Evolutionary conservation across 1,140 invertebrate species (phyloP), one percentile per base, ranked within the genome.

Genomic region (Tetraneura akinire): DNA sequence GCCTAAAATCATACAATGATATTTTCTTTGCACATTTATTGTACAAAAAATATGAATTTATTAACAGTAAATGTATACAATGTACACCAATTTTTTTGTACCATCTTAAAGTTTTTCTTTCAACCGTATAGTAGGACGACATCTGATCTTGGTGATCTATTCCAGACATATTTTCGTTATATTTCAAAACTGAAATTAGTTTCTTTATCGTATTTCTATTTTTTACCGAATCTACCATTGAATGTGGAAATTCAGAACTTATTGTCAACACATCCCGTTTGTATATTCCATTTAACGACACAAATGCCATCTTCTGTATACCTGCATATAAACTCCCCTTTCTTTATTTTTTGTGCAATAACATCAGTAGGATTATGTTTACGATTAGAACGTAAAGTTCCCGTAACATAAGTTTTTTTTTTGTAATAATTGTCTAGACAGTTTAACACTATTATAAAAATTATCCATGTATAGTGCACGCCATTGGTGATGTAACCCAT

Each of bases 241-340:
- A 55, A 21, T 81, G 73, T 16, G 83, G 81, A 71, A 82, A 57
- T 29, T 57, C 47, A 14, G 84, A 85, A 11, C 83, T 83, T 64
- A 86, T 82, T 70, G 82, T 82, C 11, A 83, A 55, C 11, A 85
- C 84, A 62, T 83, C 83, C 8, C 84, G 81, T 76, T 83, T 85
- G 76, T 86, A 84, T 45, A n/a, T 82, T 83, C 84, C 85, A 86
- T 66, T 85, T 85, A 11, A 81, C 82, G 1, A 86, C 83, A 37
- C 47, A 64, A 26, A 68, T 18, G 4, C 55, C 57, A n/a, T 45
- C 37, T 55, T 57, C n/a, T 1, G 66, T 81, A 32, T 49, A 80
- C 49, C 55, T 29, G n/a, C 64, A 18, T 18, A 70, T 18, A 14
- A 13, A 57, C 57, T 71, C 80, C 18, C 80, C 66, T 37, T 71